These are phyloP conservation scores for Sula dactylatra DNA, from an alignment of 2,113 vertebrate species.

Conservation along the genomic window DNA sequence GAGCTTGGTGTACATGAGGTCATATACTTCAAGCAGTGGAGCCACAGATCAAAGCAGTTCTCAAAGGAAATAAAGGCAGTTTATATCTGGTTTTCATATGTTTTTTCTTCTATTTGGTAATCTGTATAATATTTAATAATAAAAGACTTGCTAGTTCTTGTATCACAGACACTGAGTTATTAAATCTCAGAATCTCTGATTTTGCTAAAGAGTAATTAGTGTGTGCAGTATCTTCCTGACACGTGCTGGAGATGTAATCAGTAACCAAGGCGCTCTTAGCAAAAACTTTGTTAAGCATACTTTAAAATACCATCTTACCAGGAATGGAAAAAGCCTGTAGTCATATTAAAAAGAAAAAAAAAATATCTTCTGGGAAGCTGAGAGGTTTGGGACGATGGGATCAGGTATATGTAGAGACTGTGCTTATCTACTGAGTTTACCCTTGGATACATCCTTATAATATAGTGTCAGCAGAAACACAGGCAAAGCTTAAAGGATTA, in stretches of 20 bases:
- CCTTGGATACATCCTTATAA: not conserved
- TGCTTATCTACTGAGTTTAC: not conserved
- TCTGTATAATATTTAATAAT: not conserved
- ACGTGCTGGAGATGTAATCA: not conserved
- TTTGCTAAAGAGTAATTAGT: not conserved
- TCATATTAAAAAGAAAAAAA: not conserved
- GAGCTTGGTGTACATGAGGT: not conserved
- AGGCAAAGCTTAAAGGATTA: not conserved
- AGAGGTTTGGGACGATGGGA: not conserved
- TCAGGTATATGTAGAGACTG: not conserved
- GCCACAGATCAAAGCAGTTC: not conserved
- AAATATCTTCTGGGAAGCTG: not conserved
- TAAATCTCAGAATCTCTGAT: not conserved
- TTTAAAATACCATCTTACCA: not conserved
- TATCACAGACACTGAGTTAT: not conserved
- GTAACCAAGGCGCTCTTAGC: not conserved
- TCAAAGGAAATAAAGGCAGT: not conserved
- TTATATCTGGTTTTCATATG: not conserved
- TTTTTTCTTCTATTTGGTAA: not conserved
- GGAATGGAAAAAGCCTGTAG: not conserved
- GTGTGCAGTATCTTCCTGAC: not conserved
- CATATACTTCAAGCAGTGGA: not conserved
- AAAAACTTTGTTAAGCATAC: not conserved
- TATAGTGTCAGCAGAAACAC: not conserved
- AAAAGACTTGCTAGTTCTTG: slow-evolving; percentile 11